Conservation (phyloP, 2,797 vertebrate species). For the Melanitta fusca region DNA sequence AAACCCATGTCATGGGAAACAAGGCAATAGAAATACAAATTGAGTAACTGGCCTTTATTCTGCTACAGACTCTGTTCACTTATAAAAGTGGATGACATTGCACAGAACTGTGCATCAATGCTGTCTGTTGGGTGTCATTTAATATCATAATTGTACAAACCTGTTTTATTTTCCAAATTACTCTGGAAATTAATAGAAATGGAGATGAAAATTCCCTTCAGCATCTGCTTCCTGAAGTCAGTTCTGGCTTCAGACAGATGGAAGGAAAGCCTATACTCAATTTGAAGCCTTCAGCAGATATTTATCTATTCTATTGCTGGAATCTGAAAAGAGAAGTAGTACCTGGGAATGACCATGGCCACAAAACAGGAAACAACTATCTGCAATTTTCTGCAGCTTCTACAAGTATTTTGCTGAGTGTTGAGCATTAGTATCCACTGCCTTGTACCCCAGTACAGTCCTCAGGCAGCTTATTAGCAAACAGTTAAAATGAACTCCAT, state of each 20-base stretch:
- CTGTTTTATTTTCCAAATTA: not conserved
- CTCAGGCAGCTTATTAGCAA: not conserved
- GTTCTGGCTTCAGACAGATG: not conserved
- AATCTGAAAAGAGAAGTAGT: not conserved
- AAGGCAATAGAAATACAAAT: not conserved
- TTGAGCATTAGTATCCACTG: not conserved
- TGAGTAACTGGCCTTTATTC: not conserved
- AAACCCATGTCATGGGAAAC: not conserved
- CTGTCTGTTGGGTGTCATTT: not conserved
- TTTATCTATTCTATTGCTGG: not conserved
- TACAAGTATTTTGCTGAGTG: not conserved
- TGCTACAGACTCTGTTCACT: not conserved
- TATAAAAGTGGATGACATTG: not conserved
- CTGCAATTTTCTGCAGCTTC: not conserved
- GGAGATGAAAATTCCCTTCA: not conserved
- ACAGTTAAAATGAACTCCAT: not conserved
- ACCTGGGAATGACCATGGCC: not conserved
- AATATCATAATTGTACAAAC: not conserved
- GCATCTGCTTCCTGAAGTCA: not conserved
- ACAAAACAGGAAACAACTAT: not conserved
- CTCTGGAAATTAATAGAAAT: not conserved
- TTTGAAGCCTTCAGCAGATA: not conserved
- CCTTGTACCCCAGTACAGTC: not conserved
- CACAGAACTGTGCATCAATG: not conserved
- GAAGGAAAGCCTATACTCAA: not conserved